Base-by-base conservation (phyloP, 2,797 vertebrate species). In the Heliangelus exortis region DNA sequence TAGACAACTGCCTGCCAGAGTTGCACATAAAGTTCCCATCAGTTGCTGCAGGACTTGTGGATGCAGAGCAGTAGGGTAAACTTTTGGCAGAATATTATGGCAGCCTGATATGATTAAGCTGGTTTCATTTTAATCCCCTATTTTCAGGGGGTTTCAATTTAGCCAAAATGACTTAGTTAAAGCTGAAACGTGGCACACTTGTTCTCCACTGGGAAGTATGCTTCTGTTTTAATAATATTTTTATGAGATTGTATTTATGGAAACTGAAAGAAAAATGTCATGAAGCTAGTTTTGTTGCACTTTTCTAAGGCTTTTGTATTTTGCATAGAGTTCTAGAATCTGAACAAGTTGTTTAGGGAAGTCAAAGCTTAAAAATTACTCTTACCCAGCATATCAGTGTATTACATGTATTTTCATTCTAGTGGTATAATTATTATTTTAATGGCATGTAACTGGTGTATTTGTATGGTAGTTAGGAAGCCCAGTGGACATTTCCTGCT, bases 181-280 rank as follows among this genome's bases (percentile, higher is more conserved):
- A 93, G 83, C 83, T 91, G 54, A 94, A 53, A 76, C 8, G 59
- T 88, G 91, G 87, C 89, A 83, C 16, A 2, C 80, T 76, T 79
- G 50, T 73, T 92, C 91, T 93, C 87, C 87, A 26, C 71, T 84
- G 74, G 92, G 89, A 94, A 87, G 77, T 82, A 67, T 77, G 74
- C 85, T 92, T 97, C 92, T 92, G 92, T 96, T 94, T 94, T 90
- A 95, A 91, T 92, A 95, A 84, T 95, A 77, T 94, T 96, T 96
- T 96, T 94, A 78, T 86, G 95, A 88, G 93, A 90, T 91, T 88
- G 91, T 97, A 96, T 96, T 96, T 95, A 94, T 96, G 80, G 55
- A 93, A 93, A 81, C n/a, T 14, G 83, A 94, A 91, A 94, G 78
- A 78, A 71, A 93, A 91, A 91, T 53, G 87, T 95, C 53, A 63